A percentile compares a stretch with the other conserved stretches of the same genome.
These are phyloP conservation scores for Pteropus alecto DNA, from an alignment of 2,113 vertebrate species.

Conservation along the genomic window DNA sequence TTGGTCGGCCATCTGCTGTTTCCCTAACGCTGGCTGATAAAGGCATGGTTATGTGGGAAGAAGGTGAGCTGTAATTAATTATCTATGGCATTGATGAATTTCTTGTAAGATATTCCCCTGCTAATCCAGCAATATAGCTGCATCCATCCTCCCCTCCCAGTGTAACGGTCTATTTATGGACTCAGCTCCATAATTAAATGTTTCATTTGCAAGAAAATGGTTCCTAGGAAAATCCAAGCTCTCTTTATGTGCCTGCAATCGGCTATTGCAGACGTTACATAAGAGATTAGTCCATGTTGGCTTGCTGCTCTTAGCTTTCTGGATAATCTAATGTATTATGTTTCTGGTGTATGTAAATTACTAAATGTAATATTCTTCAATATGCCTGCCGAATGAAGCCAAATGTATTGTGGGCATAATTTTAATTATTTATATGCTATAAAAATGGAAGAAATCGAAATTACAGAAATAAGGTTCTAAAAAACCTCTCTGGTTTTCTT, in stretches of 20 bases:
- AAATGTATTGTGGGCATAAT: constrained; percentile 79
- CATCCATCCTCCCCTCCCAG: constrained; percentile 54
- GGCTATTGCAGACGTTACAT: constrained; percentile 76
- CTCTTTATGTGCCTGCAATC: constrained; percentile 70
- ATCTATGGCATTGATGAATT: constrained; percentile 82
- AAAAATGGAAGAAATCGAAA: constrained; percentile 82
- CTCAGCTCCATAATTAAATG: constrained; percentile 79
- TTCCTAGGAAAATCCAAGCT: constrained; percentile 80
- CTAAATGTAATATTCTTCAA: constrained; percentile 82
- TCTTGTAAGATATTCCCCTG: constrained; percentile 76
- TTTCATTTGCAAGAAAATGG: constrained; percentile 82
- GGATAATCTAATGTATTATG: constrained; percentile 82
- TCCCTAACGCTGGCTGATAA: constrained; percentile 74
- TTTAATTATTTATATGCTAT: constrained; percentile 84
- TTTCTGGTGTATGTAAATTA: constrained; percentile 83
- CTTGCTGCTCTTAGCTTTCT: constrained; percentile 80
- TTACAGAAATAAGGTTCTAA: constrained; percentile 80
- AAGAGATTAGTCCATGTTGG: constrained; percentile 79
- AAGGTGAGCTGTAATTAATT: constrained; percentile 83
- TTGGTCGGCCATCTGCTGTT: constrained; percentile 77
- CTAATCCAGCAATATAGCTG: constrained; percentile 76
- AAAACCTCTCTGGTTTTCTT: constrained; percentile 72
- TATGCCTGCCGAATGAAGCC: constrained; percentile 81
- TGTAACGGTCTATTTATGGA: constrained; percentile 76
- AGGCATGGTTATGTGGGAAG: constrained; percentile 73